Evolutionary conservation across 2,113 vertebrate genomes (phyloP).

Genomic region (Paramormyrops kingsleyae): DNA sequence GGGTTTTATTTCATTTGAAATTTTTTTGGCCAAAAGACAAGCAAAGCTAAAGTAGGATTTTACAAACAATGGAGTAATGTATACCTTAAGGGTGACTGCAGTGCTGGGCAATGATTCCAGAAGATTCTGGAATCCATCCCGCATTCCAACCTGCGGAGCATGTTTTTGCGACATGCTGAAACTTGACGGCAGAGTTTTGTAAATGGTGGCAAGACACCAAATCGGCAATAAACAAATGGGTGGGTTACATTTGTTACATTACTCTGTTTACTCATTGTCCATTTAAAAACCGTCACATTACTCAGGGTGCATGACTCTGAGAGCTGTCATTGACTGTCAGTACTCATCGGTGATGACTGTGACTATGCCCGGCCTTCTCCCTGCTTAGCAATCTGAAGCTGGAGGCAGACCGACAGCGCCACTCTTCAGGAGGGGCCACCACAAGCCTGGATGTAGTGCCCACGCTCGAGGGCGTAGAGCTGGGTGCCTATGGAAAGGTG

Average conservation of each 20-base stretch:
- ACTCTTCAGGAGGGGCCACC: conserved; percentile 73
- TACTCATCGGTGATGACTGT: neutral
- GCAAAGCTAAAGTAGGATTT: neutral
- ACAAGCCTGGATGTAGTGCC: conserved; percentile 73
- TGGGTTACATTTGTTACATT: neutral
- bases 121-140: neutral
- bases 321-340: neutral
- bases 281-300: neutral
- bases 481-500: conserved; percentile 81
- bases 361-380: neutral
- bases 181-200: neutral
- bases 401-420: conserved; percentile 80
- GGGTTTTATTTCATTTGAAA: neutral
- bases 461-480: conserved; percentile 84
- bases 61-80: neutral
- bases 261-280: neutral
- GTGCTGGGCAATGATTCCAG: neutral
- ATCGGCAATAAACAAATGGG: neutral
- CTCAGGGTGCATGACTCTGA: neutral
- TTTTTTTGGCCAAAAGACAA: neutral
- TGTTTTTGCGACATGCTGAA: neutral
- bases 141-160: neutral
- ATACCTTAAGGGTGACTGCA: neutral
- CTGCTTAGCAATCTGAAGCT: conserved; percentile 72
- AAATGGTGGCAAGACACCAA: neutral